Evolutionary conservation across 1,140 invertebrate genomes (phyloP), one percentile per base, ranked within the genome.

Genomic region (Hyles euphorbiae): DNA sequence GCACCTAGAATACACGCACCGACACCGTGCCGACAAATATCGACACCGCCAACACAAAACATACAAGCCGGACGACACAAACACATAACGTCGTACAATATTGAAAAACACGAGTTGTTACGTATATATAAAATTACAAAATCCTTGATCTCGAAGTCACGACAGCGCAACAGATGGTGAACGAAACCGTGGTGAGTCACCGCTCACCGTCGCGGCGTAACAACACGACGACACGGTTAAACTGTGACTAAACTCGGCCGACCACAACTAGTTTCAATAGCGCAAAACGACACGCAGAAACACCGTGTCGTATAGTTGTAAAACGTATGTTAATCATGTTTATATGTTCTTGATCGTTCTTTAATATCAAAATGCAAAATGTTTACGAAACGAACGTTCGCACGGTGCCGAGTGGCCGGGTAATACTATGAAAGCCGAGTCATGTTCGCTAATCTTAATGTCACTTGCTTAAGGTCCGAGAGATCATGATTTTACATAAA

Each of bases 51-150:
- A 54, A 60, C 73, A 66, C 22, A 22, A 22, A 67, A 66, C 46
- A 67, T 64, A 68, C 52, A 75, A 74, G 74, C 76, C 53, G 63
- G 52, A 78, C 73, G 62, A 67, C 60, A 75, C 70, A 70, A 73
- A 40, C 36, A 40, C 58, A 74, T 70, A 22, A 52, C 50, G 33
- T 52, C 5, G 34, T 9, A 52, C 5, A 8, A 34, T 34, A 10
- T 52, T n/a, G 34, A 52, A n/a, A n/a, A 34, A 52, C 34, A 52
- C 34, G 8, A 52, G 22, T 5, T 7, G 3, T 51, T 50, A 12
- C 34, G 34, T 33, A 5, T 11, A 40, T 4, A 40, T 40, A 10
- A 40, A 22, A 53, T 40, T 10, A 12, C 51, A 48, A 50, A 52
- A 53, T 47, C 66, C 66, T 63, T 63, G 63, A 49, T 45, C 34